Evolutionary conservation across 1,140 invertebrate genomes (phyloP), one percentile per base, ranked within the genome.

Genomic region (Drosophila nigromelanica): DNA sequence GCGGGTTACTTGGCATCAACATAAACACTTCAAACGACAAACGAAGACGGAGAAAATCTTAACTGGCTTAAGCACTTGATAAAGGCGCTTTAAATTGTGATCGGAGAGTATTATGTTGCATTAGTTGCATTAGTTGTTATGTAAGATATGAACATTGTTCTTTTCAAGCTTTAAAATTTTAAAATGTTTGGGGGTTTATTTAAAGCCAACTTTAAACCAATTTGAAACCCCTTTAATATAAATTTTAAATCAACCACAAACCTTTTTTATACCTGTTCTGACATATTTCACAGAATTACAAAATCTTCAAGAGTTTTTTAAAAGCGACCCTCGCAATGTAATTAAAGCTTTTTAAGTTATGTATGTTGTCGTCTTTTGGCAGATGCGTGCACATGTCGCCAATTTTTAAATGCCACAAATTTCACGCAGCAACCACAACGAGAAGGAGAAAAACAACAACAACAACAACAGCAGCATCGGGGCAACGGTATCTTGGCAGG

Each of bases 381-480:
- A 50, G 51, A 43, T 48, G 30, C 8, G 15, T 15, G 56, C 66
- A 62, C 56, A 62, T 69, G 60, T 52, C 50, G 18, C 39, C 43
- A 50, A 14, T 42, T 60, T 72, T 30, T 21, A 30, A 59, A 48
- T 59, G 59, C 54, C 48, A 62, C 54, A 64, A 55, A 69, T 69
- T 54, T 68, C 47, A 59, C 21, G 39, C 54, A 42, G 11, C 33
- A 54, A 5, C 15, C 39, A 21, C 27, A 27, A 1, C 27, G 0
- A 27, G 27, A 1, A 12, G n/a, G 8, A 50, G 35, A 59, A 70
- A 45, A 80, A 70, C n/a, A 76, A 80, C 60, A 59, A 30, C 54
- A 42, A 64, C 45, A 72, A 40, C 51, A 51, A 11, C 15, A 59
- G 72, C 47, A 35, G 45, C 35, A 45, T 52, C 39, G 51, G 4